Evolutionary conservation across 2,797 vertebrate species (phyloP).

Genomic region (Spinibarbus caldwelli): DNA sequence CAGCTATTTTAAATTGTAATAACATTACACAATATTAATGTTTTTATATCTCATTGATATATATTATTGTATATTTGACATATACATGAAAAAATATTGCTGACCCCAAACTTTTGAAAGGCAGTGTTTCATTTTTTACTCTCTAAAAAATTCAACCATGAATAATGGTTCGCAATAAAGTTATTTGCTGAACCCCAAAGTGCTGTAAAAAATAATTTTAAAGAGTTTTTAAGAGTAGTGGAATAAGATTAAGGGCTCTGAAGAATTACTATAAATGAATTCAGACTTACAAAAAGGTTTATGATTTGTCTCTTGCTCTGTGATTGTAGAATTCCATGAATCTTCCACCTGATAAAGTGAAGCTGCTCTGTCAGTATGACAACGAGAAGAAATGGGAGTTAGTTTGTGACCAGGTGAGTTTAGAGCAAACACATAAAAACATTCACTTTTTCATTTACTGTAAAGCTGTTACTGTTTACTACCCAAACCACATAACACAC

Average conservation of each 20-base stretch:
- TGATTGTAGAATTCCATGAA: constrained; percentile 91
- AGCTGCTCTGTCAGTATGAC: constrained; percentile 89
- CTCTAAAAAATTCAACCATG: background rate
- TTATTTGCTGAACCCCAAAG: background rate
- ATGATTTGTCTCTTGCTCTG: background rate
- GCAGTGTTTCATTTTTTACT: background rate
- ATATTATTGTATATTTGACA: background rate
- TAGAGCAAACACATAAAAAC: background rate
- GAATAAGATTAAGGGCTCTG: background rate
- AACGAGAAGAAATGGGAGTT: constrained; percentile 96
- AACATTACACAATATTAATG: background rate
- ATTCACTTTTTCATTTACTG: background rate
- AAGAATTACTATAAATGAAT: background rate
- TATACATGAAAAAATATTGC: background rate
- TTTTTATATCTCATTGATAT: background rate
- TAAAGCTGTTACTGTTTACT: background rate
- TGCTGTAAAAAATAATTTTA: background rate
- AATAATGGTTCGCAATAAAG: background rate
- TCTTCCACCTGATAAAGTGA: constrained; percentile 93
- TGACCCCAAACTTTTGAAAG: background rate
- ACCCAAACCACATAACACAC: background rate
- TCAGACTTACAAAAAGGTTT: background rate
- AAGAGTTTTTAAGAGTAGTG: background rate
- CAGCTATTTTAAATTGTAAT: background rate
- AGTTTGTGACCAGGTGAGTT: constrained; percentile 78